phyloP scores from a whole-genome alignment of 2,888 invertebrate species.

The Mellilla xanthometata region DNA sequence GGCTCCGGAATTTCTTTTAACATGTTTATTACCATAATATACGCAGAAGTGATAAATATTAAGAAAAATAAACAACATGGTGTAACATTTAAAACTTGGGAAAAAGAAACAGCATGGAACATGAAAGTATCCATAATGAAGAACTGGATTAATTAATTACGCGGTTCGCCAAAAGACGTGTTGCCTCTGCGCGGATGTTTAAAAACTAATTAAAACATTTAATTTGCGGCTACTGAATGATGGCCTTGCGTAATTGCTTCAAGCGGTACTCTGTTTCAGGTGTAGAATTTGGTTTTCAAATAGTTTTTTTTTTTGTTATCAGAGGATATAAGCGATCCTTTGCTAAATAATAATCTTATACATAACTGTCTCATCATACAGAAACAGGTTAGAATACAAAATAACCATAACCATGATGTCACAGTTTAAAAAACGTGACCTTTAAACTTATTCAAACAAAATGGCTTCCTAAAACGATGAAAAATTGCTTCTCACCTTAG shows the following conservation, averaged over 20 bases:
- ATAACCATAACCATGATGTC: no score
- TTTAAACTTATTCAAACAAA: not conserved
- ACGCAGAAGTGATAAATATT: not conserved
- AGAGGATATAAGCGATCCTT: no score
- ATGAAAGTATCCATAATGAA: conserved; percentile 2
- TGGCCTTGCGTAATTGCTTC: conserved; percentile 21
- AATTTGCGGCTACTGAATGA: conserved; percentile 30
- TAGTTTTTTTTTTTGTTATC: no score
- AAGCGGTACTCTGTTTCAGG: not conserved
- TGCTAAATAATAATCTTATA: no score
- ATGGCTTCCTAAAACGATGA: not conserved
- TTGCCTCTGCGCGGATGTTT: conserved; percentile 25
- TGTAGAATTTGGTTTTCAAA: not conserved
- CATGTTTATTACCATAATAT: not conserved
- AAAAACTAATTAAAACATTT: conserved; percentile 34
- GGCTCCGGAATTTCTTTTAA: no score
- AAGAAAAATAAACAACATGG: no score
- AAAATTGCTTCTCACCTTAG: not conserved
- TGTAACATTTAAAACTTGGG: no score
- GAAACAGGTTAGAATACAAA: no score
- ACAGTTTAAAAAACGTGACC: not conserved
- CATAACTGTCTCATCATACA: no score
- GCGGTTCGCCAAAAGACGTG: conserved; percentile 15
- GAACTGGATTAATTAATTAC: conserved; percentile 15
- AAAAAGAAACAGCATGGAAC: no score